Conservation (phyloP, 1,140 invertebrate genomes). For the Drosophila kanapiae region DNA sequence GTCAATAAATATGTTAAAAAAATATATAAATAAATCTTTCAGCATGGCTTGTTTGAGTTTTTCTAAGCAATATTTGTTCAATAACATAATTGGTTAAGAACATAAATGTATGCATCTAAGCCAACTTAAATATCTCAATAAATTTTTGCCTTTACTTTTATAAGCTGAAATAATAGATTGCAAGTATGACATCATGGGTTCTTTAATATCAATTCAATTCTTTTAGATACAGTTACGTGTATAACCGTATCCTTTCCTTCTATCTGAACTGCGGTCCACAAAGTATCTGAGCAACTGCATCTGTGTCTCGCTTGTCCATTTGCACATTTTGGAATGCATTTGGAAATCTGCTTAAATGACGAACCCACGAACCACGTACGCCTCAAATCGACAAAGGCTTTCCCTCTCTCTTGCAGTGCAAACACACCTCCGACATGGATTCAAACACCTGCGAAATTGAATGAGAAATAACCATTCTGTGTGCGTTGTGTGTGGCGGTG, state of each 20-base stretch:
- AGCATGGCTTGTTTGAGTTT: too few relatives aligned
- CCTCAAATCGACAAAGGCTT: slow-evolving; percentile 66
- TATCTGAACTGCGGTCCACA: slow-evolving; percentile 10
- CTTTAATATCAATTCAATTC: slow-evolving; percentile 3
- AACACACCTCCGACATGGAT: slow-evolving; percentile 50
- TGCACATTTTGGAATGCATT: slow-evolving; percentile 41
- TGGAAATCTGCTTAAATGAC: slow-evolving; percentile 55
- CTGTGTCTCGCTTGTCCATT: slow-evolving; percentile 20
- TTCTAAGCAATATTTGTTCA: too few relatives aligned
- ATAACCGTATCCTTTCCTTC: slow-evolving; percentile 1
- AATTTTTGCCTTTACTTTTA: neutral
- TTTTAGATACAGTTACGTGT: neutral
- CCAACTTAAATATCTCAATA: neutral
- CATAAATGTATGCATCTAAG: neutral
- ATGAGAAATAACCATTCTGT: slow-evolving; percentile 77
- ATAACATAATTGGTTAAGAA: too few relatives aligned
- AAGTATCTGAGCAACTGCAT: slow-evolving; percentile 26
- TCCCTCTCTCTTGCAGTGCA: slow-evolving; percentile 25
- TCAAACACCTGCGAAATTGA: slow-evolving; percentile 81
- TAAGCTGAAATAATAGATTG: neutral
- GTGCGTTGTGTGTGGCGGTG: slow-evolving; percentile 26
- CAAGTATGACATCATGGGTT: neutral
- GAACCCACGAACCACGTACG: slow-evolving; percentile 51
- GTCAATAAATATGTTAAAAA: too few relatives aligned
- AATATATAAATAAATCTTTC: too few relatives aligned